A percentile compares a stretch with the other conserved stretches of the same genome.
These are phyloP conservation scores for Ctenoplectra terminalis DNA, from an alignment of 1,140 invertebrate species.

Conservation along the genomic window DNA sequence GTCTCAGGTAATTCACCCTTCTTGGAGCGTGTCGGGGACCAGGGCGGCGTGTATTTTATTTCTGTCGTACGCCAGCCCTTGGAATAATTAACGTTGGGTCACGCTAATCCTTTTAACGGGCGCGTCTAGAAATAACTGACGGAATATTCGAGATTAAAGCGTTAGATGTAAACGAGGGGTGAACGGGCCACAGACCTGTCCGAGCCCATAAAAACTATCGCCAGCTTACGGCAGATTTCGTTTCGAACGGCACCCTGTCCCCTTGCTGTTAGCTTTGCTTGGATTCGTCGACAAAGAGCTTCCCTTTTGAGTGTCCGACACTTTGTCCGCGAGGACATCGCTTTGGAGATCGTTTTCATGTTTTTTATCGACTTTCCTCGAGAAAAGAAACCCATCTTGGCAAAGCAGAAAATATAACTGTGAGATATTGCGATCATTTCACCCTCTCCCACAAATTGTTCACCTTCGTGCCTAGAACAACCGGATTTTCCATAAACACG, in stretches of 20 bases:
- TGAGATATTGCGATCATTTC: neutral
- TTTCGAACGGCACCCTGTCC: neutral
- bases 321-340: neutral
- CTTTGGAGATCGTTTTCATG: neutral
- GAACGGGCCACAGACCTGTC: neutral
- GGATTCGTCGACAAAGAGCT: constrained; percentile 27
- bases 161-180: constrained; percentile 54
- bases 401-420: too few relatives aligned
- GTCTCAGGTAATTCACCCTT: constrained; percentile 41
- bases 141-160: constrained; percentile 66
- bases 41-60: constrained; percentile 41
- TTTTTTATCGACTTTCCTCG: neutral
- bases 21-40: constrained; percentile 12
- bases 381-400: neutral
- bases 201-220: constrained; percentile 17
- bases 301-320: neutral
- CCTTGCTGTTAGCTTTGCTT: neutral
- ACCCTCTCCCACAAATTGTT: neutral
- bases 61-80: constrained; percentile 40
- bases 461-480: too few relatives aligned
- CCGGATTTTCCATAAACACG: neutral
- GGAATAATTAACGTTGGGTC: constrained; percentile 68
- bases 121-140: constrained; percentile 52
- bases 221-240: neutral
- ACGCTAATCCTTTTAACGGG: constrained; percentile 56